Base-by-base conservation (phyloP, 2,888 invertebrate genomes). In the Hypercompe scribonia region DNA sequence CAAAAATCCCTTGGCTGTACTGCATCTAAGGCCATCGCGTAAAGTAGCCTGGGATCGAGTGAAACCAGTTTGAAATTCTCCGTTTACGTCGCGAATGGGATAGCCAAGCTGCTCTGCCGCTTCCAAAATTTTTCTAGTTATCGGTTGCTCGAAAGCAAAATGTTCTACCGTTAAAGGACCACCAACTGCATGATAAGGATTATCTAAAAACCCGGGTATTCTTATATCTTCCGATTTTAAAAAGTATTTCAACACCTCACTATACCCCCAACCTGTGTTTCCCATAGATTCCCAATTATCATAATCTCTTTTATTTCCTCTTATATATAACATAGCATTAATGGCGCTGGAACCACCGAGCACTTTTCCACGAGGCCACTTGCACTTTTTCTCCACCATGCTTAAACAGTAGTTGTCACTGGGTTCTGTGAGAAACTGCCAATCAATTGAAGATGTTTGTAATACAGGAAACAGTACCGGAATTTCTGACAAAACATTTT, bases 301-400 rank as follows among this genome's bases (percentile, higher is more conserved):
- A 89, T 98, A 99, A 89, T 99, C 99, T 4, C 94, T 96, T 70
- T 96, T 96, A 88, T 99, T 98, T 0, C 99, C 99, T 71, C 99
- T 95, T 0, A 98, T 96, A 86, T 99, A 99, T 75, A 98, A 95
- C 99, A 99, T 99, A 31, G 98, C 99, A 89, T 99, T 99, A 4
- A 99, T 92, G 1, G 97, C 97, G 86, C 98, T 98, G 24, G 97
- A 97, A 0, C 99, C 99, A 34, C 97, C 97, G 33, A 98, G 93
- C 11, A 97, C 97, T 93, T 97, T 98, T 0, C 97, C 98, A 39
- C 98, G 96, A 0, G 98, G 98, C 98, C 97, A 98, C 81, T 96
- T 97, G 84, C 97, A 97, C 70, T 95, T 92, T 13, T 93, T 95
- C 63, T 96, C 96, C 61, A 96, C 92, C 97, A 97, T 97, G 46